phyloP scores from a whole-genome alignment of 2,888 invertebrate genomes.

The Lasioglossum zephyrum region DNA sequence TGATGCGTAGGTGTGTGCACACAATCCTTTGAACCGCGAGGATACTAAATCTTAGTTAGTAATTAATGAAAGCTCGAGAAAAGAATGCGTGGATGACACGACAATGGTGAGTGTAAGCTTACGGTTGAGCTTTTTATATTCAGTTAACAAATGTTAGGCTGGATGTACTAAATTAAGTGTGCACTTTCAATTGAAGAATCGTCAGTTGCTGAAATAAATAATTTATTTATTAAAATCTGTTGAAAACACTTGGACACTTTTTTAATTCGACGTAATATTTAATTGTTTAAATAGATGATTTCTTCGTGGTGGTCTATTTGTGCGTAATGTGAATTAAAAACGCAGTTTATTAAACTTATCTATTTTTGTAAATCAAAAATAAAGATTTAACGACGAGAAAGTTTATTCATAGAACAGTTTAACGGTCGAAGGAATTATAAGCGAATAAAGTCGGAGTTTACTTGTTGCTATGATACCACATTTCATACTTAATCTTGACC shows the following conservation, averaged over 20 bases:
- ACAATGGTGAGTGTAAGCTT: background rate
- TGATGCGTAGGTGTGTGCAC: slow-evolving; percentile 11
- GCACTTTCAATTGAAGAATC: background rate
- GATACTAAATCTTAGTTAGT: slow-evolving; percentile 4
- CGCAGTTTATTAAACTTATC: background rate
- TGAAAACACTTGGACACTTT: too few relatives aligned
- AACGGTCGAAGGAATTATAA: background rate
- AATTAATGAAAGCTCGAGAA: background rate
- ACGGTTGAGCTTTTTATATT: background rate
- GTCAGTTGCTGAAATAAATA: background rate
- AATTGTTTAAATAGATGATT: background rate
- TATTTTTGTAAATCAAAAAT: background rate
- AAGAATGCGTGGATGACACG: background rate
- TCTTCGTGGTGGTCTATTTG: too few relatives aligned
- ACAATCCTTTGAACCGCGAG: background rate
- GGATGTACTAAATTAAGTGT: background rate
- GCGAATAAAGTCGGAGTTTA: background rate
- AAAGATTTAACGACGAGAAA: background rate
- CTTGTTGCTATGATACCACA: background rate
- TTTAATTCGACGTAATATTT: background rate
- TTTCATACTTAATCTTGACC: background rate
- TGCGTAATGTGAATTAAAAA: too few relatives aligned
- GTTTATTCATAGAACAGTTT: background rate
- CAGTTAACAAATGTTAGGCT: background rate
- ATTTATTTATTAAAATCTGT: background rate